These are phyloP conservation scores for Aricia agestis DNA, from an alignment of 1,140 invertebrate genomes.

Conservation along the genomic window DNA sequence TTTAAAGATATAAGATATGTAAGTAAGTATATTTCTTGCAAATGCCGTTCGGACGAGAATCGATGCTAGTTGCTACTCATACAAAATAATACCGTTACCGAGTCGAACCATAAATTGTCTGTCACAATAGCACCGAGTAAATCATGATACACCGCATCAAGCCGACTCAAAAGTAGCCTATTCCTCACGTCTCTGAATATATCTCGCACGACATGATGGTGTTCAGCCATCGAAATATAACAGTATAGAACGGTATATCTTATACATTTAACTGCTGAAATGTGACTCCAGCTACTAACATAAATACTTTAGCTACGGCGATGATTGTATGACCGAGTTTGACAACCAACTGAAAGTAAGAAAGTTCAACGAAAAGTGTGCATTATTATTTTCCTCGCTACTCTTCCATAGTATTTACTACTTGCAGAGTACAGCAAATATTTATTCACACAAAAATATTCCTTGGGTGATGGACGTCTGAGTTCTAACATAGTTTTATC, in stretches of 20 bases:
- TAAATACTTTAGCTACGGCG: too few species aligned
- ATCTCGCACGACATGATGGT: neutral
- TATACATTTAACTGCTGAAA: too few species aligned
- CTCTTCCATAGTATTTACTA: too few species aligned
- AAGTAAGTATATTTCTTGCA: neutral
- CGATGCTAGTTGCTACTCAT: neutral
- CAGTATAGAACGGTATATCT: too few species aligned
- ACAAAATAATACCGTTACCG: conserved; percentile 1
- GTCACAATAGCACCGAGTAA: conserved; percentile 8
- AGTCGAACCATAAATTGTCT: conserved; percentile 5
- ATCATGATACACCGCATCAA: conserved; percentile 1
- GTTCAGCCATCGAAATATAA: neutral
- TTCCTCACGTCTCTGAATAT: neutral
- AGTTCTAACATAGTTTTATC: neutral
- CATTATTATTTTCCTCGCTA: too few species aligned
- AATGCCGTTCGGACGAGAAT: neutral
- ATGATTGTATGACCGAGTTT: too few species aligned
- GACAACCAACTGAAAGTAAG: too few species aligned
- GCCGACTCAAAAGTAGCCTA: neutral
- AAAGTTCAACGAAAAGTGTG: too few species aligned
- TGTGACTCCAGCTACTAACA: too few species aligned
- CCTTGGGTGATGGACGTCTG: neutral
- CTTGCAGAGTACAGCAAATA: neutral
- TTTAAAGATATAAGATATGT: too few species aligned
- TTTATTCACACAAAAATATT: neutral